Evolutionary conservation across 1,140 invertebrate genomes (phyloP).

Genomic region (Mamestra configurata): DNA sequence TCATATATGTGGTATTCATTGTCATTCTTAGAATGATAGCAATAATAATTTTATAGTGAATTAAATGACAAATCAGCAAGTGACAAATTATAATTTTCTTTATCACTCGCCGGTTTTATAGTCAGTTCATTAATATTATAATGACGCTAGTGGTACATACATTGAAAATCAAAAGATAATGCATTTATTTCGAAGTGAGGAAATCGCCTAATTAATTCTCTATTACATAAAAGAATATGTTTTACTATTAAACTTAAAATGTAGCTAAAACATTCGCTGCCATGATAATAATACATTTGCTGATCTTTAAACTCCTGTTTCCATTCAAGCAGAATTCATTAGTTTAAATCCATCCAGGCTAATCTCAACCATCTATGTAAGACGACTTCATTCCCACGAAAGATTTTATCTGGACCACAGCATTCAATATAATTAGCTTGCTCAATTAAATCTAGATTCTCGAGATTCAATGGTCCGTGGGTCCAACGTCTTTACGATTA

Average conservation of each 20-base stretch:
- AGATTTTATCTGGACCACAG: conserved; percentile 50
- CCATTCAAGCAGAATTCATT: conserved; percentile 23
- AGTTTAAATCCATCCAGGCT: conserved; percentile 27
- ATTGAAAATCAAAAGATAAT: too few relatives aligned
- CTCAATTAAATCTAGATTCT: conserved; percentile 68
- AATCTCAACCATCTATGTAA: conserved; percentile 40
- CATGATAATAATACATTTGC: neutral
- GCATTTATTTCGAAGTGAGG: too few relatives aligned
- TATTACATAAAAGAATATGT: neutral
- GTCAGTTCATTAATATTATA: neutral
- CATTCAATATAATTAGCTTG: conserved; percentile 69
- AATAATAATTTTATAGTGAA: conserved; percentile 32
- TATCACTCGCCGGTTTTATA: neutral
- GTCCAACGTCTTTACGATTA: conserved; percentile 37
- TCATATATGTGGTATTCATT: conserved; percentile 1
- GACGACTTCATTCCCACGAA: conserved; percentile 59
- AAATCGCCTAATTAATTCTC: too few relatives aligned
- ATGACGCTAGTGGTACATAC: neutral
- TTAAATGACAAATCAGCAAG: neutral
- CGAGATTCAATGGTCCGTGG: conserved; percentile 53
- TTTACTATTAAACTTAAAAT: neutral
- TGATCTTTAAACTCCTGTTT: conserved; percentile 10
- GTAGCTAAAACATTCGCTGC: neutral
- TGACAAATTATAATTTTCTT: neutral
- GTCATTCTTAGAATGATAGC: conserved; percentile 30